These are phyloP conservation scores for Callithrix jacchus DNA, from an alignment of 2,113 vertebrate genomes.

Conservation along the genomic window DNA sequence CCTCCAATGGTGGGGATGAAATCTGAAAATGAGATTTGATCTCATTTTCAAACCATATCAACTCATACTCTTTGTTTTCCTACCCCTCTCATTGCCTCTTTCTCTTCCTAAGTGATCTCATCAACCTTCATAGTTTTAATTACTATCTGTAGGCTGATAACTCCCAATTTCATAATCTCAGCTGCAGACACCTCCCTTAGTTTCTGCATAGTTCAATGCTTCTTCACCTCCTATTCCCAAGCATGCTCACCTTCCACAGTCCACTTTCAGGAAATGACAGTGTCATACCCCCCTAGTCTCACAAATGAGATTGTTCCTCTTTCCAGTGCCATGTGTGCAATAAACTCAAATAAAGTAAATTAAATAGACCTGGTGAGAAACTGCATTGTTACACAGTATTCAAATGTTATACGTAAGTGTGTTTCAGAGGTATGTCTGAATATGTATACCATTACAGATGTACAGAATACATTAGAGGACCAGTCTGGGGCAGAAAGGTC, in stretches of 20 bases:
- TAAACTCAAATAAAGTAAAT: background rate
- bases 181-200: background rate
- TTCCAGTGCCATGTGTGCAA: background rate
- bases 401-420: background rate
- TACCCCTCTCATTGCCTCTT: background rate
- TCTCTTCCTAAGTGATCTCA: background rate
- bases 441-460: background rate
- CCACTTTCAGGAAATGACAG: background rate
- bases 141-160: background rate
- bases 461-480: background rate
- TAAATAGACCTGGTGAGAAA: background rate
- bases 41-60: background rate
- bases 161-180: background rate
- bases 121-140: background rate
- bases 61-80: background rate
- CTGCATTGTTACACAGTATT: background rate
- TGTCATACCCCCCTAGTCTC: background rate
- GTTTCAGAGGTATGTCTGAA: background rate
- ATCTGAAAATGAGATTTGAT: background rate
- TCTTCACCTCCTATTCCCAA: background rate
- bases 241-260: background rate
- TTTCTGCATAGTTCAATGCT: background rate
- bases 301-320: background rate
- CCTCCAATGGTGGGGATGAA: background rate
- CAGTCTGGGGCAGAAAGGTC: background rate